Percentiles rank a stretch among this genome's conserved stretches.
phyloP scores from a whole-genome alignment of 2,797 vertebrate genomes.

The Catharus ustulatus region DNA sequence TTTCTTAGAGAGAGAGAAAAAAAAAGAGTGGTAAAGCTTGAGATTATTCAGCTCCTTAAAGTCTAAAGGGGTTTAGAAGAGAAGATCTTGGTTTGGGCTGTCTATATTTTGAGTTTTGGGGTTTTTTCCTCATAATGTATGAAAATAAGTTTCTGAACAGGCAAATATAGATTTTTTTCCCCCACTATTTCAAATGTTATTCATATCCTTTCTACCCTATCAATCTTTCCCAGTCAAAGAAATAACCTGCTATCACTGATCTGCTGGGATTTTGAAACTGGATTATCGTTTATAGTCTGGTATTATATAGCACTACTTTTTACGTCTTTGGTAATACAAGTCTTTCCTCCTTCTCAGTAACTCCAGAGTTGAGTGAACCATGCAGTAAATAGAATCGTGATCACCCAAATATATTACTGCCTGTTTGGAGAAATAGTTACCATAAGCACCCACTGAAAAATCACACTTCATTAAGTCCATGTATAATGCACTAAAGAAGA shows the following conservation, averaged over 20 bases:
- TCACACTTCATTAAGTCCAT: not conserved
- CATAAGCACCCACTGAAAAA: not conserved
- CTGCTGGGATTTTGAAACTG: not conserved
- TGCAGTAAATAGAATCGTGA: not conserved
- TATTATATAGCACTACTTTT: not conserved
- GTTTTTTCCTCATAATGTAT: not conserved
- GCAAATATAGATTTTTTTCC: not conserved
- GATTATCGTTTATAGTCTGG: not conserved
- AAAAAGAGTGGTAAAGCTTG: not conserved
- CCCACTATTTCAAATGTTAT: not conserved
- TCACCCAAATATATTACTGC: not conserved
- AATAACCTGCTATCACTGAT: not conserved
- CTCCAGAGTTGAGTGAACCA: not conserved
- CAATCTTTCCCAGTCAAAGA: not conserved
- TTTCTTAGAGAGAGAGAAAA: not conserved
- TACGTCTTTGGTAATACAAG: not conserved
- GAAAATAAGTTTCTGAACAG: not conserved
- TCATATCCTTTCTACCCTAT: not conserved
- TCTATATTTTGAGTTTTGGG: not conserved
- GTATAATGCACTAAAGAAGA: not conserved
- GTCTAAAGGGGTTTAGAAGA: not conserved
- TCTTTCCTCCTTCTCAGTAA: not conserved
- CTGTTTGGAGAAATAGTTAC: not conserved
- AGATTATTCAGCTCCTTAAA: not conserved
- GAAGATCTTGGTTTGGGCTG: not conserved